Evolutionary conservation across 2,888 invertebrate genomes (phyloP), one percentile per base, ranked within the genome.

Genomic region (Platerodrilus igneus): DNA sequence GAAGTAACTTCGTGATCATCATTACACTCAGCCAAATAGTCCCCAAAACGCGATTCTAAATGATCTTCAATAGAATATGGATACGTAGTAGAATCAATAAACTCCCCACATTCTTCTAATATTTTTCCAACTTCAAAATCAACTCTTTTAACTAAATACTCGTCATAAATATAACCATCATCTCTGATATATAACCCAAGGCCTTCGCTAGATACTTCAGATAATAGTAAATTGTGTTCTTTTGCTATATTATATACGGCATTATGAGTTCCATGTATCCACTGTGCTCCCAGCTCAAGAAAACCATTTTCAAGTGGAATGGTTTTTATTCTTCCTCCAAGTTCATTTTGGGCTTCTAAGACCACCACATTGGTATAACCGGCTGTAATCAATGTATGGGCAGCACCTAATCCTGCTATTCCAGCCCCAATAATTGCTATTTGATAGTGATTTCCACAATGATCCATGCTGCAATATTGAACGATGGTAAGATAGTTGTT

Each of bases 251-350:
- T 56, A 38, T 70, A 76, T 13, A 79, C 57, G n/a, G 62, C 57
- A 56, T 75, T 79, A 32, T 66, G 57, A 37, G 72, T 70, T 1
- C 79, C 79, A 52, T 81, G 80, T 21, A 81, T 59, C 76, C 78
- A 81, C 55, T 80, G 79, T 1, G 80, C 80, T 1, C 81, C 81
- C 13, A 72, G 50, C 57, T 81, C 81, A 28, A 79, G 55, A 45
- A 70, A 60, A 17, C 60, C 59, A 4, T 62, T 53, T 30, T 69
- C 64, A 46, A 70, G 60, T 4, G 57, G 45, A 15, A 70, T 41
- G 0, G 78, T 73, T 25, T 61, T 51, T 36, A 78, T 71, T 50
- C 79, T 63, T 8, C 79, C 79, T 14, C 79, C 79, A 10, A 74
- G 56, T 47, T 62, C 44, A 31, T 67, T 60, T 60, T 73, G 69